Percentiles rank a stretch among this genome's conserved stretches.
phyloP scores from a whole-genome alignment of 2,797 vertebrate genomes.

The Mionectes olivaceus region DNA sequence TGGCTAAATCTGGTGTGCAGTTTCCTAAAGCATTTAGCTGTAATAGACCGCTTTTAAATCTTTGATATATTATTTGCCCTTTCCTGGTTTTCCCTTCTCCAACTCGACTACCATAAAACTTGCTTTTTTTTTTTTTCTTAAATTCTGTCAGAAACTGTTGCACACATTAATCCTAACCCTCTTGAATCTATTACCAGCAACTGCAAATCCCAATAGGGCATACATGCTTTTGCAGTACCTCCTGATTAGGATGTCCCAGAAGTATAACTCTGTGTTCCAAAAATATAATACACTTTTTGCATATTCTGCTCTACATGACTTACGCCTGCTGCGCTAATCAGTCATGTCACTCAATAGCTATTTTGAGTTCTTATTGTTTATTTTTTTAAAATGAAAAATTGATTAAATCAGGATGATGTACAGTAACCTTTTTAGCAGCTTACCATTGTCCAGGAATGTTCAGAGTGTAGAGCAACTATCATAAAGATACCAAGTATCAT shows the following conservation, averaged over 20 bases:
- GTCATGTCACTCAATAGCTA: conserved; percentile 5
- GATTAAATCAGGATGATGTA: not conserved
- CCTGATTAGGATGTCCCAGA: conserved; percentile 29
- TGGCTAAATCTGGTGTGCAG: not conserved
- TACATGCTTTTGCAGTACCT: not conserved
- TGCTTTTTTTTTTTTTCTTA: not conserved
- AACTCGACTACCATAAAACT: not conserved
- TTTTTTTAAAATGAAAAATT: conserved; percentile 4
- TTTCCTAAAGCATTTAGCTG: not conserved
- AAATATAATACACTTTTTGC: conserved; percentile 12
- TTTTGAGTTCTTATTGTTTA: not conserved
- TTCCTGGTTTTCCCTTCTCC: not conserved
- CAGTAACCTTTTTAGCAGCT: not conserved
- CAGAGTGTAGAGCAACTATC: not conserved
- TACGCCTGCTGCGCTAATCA: conserved; percentile 54
- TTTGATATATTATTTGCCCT: not conserved
- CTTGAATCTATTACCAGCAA: not conserved
- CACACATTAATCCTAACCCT: not conserved
- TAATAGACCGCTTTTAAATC: not conserved
- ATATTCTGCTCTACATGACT: conserved; percentile 8
- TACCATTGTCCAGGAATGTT: not conserved
- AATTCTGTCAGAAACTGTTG: not conserved
- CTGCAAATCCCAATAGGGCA: not conserved
- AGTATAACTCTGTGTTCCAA: not conserved
- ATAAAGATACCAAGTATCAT: not conserved